Percentiles rank a stretch among this genome's conserved stretches.
phyloP scores from a whole-genome alignment of 1,140 invertebrate genomes.

The Meloidogyne exigua region DNA sequence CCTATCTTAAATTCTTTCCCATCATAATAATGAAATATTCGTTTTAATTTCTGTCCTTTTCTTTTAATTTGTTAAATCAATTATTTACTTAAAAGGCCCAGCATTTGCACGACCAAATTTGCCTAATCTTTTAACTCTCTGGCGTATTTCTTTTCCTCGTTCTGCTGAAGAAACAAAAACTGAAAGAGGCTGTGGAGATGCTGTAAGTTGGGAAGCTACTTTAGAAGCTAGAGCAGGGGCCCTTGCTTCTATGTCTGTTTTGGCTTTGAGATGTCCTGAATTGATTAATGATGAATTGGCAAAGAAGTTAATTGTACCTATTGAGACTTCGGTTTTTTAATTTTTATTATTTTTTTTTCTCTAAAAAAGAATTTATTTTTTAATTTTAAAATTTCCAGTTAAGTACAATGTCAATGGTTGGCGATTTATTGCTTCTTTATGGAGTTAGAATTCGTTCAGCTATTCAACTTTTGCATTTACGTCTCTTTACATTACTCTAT shows the following conservation, averaged over 20 bases:
- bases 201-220: conserved; percentile 97
- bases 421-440: conserved; percentile 39
- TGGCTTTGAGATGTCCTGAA: conserved; percentile 84
- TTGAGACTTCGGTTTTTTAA: conserved; percentile 14
- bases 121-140: conserved; percentile 86
- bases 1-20: not conserved
- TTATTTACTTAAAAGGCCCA: conserved; percentile 70
- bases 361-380: too few relatives aligned
- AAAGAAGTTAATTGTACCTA: conserved; percentile 70
- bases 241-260: conserved; percentile 78
- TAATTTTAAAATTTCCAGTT: conserved; percentile 10
- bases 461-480: conserved; percentile 52
- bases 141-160: conserved; percentile 94
- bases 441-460: conserved; percentile 47
- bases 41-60: too few relatives aligned
- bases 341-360: too few relatives aligned
- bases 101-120: conserved; percentile 83
- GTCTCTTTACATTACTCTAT: conserved; percentile 49
- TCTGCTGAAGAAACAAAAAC: conserved; percentile 92
- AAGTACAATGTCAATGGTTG: conserved; percentile 45
- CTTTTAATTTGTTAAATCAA: too few relatives aligned
- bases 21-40: too few relatives aligned
- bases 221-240: conserved; percentile 92
- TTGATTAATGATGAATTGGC: conserved; percentile 86
- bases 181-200: conserved; percentile 88